Evolutionary conservation across 1,140 invertebrate species (phyloP).

Genomic region (Neuroterus valhalla): DNA sequence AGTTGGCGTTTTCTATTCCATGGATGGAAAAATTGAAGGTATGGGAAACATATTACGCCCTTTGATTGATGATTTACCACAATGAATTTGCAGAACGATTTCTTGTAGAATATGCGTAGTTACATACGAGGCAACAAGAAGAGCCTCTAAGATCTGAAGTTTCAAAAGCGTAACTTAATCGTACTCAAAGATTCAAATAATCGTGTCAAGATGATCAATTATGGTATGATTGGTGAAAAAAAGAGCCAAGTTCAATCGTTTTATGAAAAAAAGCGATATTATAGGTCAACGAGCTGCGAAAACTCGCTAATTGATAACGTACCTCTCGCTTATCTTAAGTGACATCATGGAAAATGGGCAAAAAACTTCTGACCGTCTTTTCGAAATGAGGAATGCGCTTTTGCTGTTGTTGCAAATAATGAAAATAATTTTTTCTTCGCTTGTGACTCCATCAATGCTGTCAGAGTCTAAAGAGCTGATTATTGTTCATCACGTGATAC

Average conservation of each 20-base stretch:
- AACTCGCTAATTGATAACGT: conserved; percentile 30
- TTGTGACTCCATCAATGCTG: conserved; percentile 23
- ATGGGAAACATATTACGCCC: conserved; percentile 37
- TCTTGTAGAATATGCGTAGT: conserved; percentile 46
- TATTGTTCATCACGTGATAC: not conserved
- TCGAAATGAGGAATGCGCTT: not conserved
- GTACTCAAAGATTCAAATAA: conserved; percentile 19
- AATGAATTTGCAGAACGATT: conserved; percentile 39
- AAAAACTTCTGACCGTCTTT: not conserved
- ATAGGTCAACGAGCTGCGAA: conserved; percentile 40
- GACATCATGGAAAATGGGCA: conserved; percentile 32
- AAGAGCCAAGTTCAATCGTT: conserved; percentile 35
- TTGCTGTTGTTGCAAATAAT: conserved; percentile 29
- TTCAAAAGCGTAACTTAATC: conserved; percentile 37
- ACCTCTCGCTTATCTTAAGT: conserved; percentile 37
- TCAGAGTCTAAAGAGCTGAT: not conserved
- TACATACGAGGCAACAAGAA: conserved; percentile 34
- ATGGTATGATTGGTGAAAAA: not conserved
- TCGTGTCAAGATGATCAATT: conserved; percentile 5
- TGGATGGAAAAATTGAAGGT: conserved; percentile 33
- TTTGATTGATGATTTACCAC: conserved; percentile 37
- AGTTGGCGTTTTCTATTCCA: conserved; percentile 38
- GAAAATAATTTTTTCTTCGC: not conserved
- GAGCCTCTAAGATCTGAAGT: conserved; percentile 32
- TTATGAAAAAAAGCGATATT: conserved; percentile 33